Conservation (phyloP, 2,113 vertebrate species). For the Laticauda colubrina region DNA sequence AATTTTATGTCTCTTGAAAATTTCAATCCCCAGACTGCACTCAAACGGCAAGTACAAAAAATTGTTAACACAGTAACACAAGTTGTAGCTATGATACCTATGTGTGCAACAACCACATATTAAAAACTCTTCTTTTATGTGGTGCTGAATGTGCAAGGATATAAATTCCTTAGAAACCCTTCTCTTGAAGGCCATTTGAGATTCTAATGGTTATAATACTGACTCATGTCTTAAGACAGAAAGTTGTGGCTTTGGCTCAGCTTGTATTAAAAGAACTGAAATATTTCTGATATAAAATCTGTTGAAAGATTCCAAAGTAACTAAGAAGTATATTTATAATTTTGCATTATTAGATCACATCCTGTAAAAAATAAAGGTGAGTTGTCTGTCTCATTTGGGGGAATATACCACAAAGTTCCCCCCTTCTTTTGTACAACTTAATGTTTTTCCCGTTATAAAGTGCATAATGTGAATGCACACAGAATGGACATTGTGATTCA, state of each 20-base stretch:
- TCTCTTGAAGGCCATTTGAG: background rate
- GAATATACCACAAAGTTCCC: background rate
- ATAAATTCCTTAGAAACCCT: background rate
- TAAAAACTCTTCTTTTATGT: background rate
- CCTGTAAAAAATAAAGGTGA: background rate
- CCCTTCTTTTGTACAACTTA: slow-evolving; percentile 38
- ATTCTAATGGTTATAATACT: background rate
- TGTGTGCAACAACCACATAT: background rate
- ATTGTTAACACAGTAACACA: background rate
- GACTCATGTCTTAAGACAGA: background rate
- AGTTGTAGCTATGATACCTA: background rate
- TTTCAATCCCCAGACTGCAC: background rate
- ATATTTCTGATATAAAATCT: background rate
- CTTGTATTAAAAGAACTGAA: background rate
- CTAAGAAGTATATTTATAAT: background rate
- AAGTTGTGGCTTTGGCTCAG: background rate
- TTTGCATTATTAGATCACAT: background rate
- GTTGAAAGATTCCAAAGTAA: background rate
- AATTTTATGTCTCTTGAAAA: background rate
- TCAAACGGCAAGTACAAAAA: background rate
- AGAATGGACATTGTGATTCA: background rate
- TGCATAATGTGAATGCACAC: background rate
- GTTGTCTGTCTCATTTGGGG: background rate
- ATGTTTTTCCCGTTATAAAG: background rate
- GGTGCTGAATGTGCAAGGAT: background rate